Evolutionary conservation across 1,140 invertebrate species (phyloP), one percentile per base, ranked within the genome.

Genomic region (Bicyclus anynana): DNA sequence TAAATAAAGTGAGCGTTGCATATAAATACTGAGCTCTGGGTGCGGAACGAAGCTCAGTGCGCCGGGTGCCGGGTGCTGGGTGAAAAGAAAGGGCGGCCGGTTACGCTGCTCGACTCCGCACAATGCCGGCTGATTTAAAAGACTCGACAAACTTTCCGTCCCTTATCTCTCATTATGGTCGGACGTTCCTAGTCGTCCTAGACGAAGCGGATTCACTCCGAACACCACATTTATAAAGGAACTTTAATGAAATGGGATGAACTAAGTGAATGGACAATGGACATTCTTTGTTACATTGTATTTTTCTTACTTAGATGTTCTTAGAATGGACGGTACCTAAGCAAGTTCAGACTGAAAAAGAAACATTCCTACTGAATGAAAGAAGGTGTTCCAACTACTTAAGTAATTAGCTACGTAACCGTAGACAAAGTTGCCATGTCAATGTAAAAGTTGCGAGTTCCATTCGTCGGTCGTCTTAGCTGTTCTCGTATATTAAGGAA

Each of bases 1-100:
- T 86, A 83, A 84, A 84, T 82, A 80, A 74, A n/a, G 65, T 72
- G 69, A 63, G 67, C 69, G 73, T 69, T 74, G 66, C 72, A 74
- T 74, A 70, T 77, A 77, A 79, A 82, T 80, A 81, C 72, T 74
- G 70, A 61, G 62, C 70, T 60, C 57, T 53, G 61, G 63, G 62
- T 69, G 73, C 78, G 78, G 79, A 80, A 82, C 77, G 74, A 76
- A n/a, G n/a, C n/a, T n/a, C n/a, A n/a, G n/a, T n/a, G n/a, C n/a
- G n/a, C n/a, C n/a, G n/a, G 81, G 79, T 78, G 82, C 77, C 72
- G 60, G 58, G 57, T 40, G 54, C 23, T 46, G 61, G 38, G 53
- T 53, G 53, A 65, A 68, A 75, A 79, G 80, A 78, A 82, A 77
- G 72, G 75, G 75, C 69, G 57, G 65, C 52, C 37, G 5, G 40